Base-by-base conservation (phyloP, 2,797 vertebrate genomes). In the Chrysolophus pictus region DNA sequence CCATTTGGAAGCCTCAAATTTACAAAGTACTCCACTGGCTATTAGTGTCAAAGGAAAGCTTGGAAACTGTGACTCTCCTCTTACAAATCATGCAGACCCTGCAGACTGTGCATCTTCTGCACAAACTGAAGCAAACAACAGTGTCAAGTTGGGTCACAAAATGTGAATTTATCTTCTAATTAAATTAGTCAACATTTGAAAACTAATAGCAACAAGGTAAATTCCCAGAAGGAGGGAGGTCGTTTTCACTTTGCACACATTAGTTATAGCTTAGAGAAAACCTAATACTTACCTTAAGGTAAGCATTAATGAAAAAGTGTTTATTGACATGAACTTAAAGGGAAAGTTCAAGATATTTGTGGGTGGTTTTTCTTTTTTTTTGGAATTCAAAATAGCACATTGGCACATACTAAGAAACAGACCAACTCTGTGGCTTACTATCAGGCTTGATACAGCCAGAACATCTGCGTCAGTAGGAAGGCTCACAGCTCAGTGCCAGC, bases 1-100 rank as follows among this genome's bases (percentile, higher is more conserved):
- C 71, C 7, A 79, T n/a, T 31, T 63, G 18, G 87, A 95, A 88
- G 60, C 22, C 59, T 85, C 62, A 33, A 39, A 71, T 53, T n/a
- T 2, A 28, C 46, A 53, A n/a, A 62, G 47, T 39, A 64, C 10
- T 65, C 63, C 28, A 67, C 11, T 72, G 49, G 29, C 46, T 73
- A 41, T 59, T 6, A 37, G 22, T 37, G 24, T 18, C 51, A 35
- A 72, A 74, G 19, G 19, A 71, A 89, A 85, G 10, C 39, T 53
- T 17, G 24, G 7, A 11, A 90, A 84, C 19, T 29, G 28, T 6
- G 10, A 69, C 13, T 75, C 72, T 23, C 26, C 47, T 42, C 29
- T 59, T 44, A 76, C 7, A 94, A 91, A 87, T 55, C 19, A 12
- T 0, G 12, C 7, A 9, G 51, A 53, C 84, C 74, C 62, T 69